Conservation (phyloP, 92 coral and sea anemone species). For the Porites rus region DNA sequence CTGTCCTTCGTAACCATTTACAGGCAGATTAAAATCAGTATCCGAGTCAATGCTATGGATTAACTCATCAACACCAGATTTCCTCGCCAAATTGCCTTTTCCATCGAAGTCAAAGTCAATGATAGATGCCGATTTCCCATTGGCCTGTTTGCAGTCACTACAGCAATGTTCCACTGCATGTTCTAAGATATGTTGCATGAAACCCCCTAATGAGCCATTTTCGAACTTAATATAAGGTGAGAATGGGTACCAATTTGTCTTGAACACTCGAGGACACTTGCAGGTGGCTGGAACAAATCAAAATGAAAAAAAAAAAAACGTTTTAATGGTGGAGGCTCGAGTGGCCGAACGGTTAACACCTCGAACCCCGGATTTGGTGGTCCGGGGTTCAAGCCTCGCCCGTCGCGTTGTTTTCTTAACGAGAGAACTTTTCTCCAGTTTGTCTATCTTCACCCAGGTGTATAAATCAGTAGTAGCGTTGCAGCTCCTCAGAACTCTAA, state of each 20-base stretch:
- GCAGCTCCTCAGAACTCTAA: no score
- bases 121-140: conserved; percentile 64
- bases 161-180: conserved; percentile 75
- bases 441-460: no score
- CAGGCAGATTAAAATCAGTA: conserved; percentile 79
- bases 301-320: background rate
- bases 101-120: conserved; percentile 58
- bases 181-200: conserved; percentile 78
- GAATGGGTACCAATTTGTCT: conserved; percentile 72
- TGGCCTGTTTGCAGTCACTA: conserved; percentile 66
- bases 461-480: no score
- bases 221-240: conserved; percentile 78
- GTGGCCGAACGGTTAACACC: no score
- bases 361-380: no score
- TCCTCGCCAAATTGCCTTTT: conserved; percentile 32
- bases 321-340: background rate
- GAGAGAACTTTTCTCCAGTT: no score
- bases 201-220: conserved; percentile 62
- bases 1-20: conserved; percentile 76
- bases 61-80: conserved; percentile 41
- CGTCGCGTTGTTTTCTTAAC: no score
- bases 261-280: conserved; percentile 72
- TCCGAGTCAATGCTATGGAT: conserved; percentile 33
- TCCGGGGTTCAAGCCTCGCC: no score
- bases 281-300: conserved; percentile 75